These are phyloP conservation scores for Pseudotriccus pelzelni DNA, from an alignment of 2,797 vertebrate genomes.

Conservation along the genomic window DNA sequence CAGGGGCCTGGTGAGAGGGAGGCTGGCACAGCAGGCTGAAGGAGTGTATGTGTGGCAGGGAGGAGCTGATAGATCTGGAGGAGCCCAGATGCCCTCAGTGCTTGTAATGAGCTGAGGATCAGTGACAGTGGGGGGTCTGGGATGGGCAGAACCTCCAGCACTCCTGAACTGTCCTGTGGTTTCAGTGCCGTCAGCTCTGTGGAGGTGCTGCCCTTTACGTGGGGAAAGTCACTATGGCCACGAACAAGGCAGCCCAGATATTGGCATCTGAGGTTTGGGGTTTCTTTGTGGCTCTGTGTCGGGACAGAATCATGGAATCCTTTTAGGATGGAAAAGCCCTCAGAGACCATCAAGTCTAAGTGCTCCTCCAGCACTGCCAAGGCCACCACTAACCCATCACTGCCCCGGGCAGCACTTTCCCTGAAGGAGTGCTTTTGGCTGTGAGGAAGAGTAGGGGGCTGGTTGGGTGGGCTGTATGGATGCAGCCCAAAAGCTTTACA, in stretches of 20 bases:
- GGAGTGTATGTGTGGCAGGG: not conserved
- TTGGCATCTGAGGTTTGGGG: accelerated
- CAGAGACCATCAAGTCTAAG: not conserved
- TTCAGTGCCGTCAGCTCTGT: accelerated
- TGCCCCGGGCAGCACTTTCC: not conserved
- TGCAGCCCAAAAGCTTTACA: not conserved
- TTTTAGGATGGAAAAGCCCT: not conserved
- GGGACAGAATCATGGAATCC: not conserved
- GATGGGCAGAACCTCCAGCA: not conserved
- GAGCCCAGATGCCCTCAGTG: not conserved
- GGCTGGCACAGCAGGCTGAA: not conserved
- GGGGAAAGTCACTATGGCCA: accelerated
- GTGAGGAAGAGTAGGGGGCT: not conserved
- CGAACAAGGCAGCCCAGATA: too few species aligned
- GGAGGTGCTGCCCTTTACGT: not conserved
- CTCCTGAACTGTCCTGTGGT: not conserved
- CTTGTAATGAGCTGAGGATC: accelerated
- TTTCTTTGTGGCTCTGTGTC: not conserved
- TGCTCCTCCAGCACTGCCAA: not conserved
- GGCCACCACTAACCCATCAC: not conserved
- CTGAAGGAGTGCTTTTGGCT: not conserved
- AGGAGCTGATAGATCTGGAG: not conserved
- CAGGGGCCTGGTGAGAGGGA: not conserved
- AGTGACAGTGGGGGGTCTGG: not conserved
- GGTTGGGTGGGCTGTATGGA: not conserved